Percentiles rank a stretch among this genome's conserved stretches.
These are phyloP conservation scores for Neomonachus schauinslandi DNA, from an alignment of 2,113 vertebrate species.

Conservation along the genomic window DNA sequence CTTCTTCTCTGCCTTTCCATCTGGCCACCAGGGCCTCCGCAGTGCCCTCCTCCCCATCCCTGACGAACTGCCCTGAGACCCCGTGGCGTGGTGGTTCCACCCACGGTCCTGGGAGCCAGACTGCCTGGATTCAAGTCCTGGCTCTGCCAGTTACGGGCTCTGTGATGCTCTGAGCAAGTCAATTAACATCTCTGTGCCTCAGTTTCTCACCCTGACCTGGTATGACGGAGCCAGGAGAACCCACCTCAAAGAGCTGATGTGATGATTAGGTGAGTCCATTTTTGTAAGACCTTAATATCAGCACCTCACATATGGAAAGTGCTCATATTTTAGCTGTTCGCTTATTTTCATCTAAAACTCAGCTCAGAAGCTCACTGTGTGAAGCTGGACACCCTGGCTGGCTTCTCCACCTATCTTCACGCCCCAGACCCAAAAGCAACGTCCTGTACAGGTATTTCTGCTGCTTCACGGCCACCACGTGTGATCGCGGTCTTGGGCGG, in stretches of 20 bases:
- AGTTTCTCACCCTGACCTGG: background rate
- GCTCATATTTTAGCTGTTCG: background rate
- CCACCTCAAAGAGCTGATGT: background rate
- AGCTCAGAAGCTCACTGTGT: background rate
- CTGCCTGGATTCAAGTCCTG: background rate
- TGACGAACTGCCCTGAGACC: background rate
- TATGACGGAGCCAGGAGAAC: background rate
- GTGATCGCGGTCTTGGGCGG: fast-evolving
- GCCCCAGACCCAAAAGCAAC: background rate
- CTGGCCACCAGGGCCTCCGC: fast-evolving
- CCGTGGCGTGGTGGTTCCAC: fast-evolving
- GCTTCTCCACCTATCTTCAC: background rate
- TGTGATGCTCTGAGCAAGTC: background rate
- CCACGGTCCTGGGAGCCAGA: background rate
- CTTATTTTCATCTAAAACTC: background rate
- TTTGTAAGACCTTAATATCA: background rate
- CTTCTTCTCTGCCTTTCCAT: background rate
- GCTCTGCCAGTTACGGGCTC: background rate
- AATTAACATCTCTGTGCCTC: background rate
- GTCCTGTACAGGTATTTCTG: fast-evolving
- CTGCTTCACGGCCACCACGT: fast-evolving
- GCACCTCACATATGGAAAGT: background rate
- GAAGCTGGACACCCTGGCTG: background rate
- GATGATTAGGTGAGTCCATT: background rate
- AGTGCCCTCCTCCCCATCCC: fast-evolving